Evolutionary conservation across 2,888 invertebrate genomes (phyloP).

Genomic region (Neoitamus cyanurus): DNA sequence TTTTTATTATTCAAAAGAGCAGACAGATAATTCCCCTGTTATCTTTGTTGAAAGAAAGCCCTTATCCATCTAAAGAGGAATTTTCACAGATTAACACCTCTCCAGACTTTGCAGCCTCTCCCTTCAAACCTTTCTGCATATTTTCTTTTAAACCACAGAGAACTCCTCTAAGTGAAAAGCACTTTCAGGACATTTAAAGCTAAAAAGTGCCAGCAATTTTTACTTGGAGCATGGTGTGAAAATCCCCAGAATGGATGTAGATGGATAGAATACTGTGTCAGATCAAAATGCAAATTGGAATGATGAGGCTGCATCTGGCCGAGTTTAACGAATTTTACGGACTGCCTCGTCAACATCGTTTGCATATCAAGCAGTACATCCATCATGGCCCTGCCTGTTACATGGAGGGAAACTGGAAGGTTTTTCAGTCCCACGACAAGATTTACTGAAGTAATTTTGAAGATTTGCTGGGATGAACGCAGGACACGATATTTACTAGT

Average conservation of each 20-base stretch:
- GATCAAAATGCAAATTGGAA: constrained; percentile 23
- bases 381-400: not conserved
- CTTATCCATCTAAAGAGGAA: not conserved
- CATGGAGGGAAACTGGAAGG: not conserved
- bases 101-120: not conserved
- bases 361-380: constrained; percentile 22
- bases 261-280: not conserved
- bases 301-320: constrained; percentile 24
- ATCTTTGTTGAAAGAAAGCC: not conserved
- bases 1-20: not conserved
- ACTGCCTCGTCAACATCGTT: constrained; percentile 26
- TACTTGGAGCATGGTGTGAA: not conserved
- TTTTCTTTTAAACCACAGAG: not conserved
- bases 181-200: not conserved
- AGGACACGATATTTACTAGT: not conserved
- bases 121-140: not conserved
- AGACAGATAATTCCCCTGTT: not conserved
- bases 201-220: not conserved
- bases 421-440: not conserved
- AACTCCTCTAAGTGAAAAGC: not conserved
- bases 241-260: not conserved
- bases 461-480: not conserved
- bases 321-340: constrained; percentile 24
- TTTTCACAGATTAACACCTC: not conserved
- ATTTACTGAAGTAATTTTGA: constrained; percentile 1